Evolutionary conservation across 2,888 invertebrate species (phyloP), one percentile per base, ranked within the genome.

Genomic region (Xestoiulus laeticollis): DNA sequence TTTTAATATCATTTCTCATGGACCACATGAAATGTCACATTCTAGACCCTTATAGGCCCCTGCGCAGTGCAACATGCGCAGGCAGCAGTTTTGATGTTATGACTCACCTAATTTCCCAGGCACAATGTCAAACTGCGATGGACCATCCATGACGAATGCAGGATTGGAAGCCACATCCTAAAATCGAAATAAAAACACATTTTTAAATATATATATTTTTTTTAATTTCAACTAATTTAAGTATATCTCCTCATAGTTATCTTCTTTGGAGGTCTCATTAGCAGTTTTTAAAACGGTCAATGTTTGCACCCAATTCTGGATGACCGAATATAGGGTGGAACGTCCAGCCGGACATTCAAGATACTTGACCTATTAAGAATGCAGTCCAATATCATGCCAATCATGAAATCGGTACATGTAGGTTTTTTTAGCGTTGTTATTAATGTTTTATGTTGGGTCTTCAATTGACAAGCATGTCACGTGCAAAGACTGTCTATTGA

Each of bases 41-140:
- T n/a, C n/a, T n/a, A n/a, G n/a, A n/a, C n/a, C n/a, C n/a, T n/a
- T n/a, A n/a, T n/a, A n/a, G n/a, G n/a, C n/a, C n/a, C n/a, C n/a
- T n/a, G n/a, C n/a, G n/a, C n/a, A n/a, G n/a, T n/a, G n/a, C n/a
- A n/a, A n/a, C n/a, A n/a, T n/a, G n/a, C n/a, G n/a, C n/a, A n/a
- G n/a, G n/a, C n/a, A n/a, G n/a, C n/a, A n/a, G n/a, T n/a, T 38
- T 38, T 38, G 38, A 4, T n/a, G 4, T 4, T 5, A 5, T 33
- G n/a, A 85, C 95, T 94, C 92, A 96, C 96, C 98, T 93, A 97
- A 95, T 94, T 96, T 96, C 14, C 98, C 97, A 0, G 96, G 95
- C 68, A 94, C 94, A 86, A 97, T 95, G 92, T 97, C 97, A 91
- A 97, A 97, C 87, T 95, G 95, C 82, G 95, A 94, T 12, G 95